phyloP scores from a whole-genome alignment of 2,113 vertebrate species.

The Cryptoleucopteryx plumbea region DNA sequence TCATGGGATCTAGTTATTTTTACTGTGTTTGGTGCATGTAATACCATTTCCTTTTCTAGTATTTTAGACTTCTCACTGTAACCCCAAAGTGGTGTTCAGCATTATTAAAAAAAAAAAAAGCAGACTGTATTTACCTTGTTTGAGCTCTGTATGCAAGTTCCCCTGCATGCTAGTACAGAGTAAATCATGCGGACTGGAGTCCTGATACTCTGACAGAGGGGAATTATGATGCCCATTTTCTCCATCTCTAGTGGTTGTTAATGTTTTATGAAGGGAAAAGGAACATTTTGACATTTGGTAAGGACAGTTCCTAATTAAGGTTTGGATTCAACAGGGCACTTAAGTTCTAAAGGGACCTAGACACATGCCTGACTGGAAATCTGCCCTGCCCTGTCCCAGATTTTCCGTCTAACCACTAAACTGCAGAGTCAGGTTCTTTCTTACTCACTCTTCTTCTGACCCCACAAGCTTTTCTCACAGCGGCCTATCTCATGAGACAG shows the following conservation, averaged over 20 bases:
- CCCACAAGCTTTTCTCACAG: neutral
- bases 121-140: neutral
- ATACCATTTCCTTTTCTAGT: neutral
- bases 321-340: neutral
- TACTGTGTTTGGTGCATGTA: neutral
- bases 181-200: neutral
- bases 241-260: neutral
- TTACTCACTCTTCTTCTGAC: neutral
- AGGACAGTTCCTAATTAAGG: conserved; percentile 40
- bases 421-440: neutral
- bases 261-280: conserved; percentile 43
- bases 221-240: conserved; percentile 20
- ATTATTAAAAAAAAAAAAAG: neutral
- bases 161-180: neutral
- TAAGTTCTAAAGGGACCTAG: conserved; percentile 18
- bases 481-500: neutral
- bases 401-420: neutral
- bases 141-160: neutral
- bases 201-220: neutral
- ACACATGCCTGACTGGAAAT: conserved; percentile 20
- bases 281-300: conserved; percentile 38
- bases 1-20: conserved; percentile 2
- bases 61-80: neutral
- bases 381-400: neutral
- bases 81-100: neutral